A percentile compares a stretch with the other conserved stretches of the same genome.
Conservation (phyloP, 2,113 vertebrate species). For the Pampusana beccarii region DNA sequence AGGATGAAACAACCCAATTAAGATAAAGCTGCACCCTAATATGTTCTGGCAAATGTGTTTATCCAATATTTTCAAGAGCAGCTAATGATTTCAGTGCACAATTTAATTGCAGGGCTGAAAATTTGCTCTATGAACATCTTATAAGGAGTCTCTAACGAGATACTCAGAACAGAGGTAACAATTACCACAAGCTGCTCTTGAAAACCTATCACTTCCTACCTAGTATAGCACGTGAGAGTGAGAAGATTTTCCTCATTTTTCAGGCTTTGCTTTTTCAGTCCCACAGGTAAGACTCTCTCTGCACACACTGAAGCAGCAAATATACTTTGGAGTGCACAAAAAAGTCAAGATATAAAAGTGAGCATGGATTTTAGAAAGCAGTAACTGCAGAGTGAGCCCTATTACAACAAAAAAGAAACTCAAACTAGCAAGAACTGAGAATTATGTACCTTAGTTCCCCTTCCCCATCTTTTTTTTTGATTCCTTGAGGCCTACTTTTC, state of each 20-base stretch:
- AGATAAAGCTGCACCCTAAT: neutral
- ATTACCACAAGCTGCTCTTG: neutral
- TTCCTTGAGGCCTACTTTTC: neutral
- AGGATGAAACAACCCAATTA: neutral
- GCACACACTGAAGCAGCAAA: neutral
- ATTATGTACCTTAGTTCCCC: neutral
- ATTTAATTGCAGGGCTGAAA: neutral
- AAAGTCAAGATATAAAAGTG: neutral
- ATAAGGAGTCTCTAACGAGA: neutral
- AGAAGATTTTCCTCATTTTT: neutral
- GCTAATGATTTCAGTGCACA: neutral
- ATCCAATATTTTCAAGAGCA: neutral
- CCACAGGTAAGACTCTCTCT: neutral
- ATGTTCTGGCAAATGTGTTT: neutral
- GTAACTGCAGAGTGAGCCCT: neutral
- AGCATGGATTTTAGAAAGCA: neutral
- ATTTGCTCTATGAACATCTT: fast-evolving
- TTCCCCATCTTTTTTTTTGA: neutral
- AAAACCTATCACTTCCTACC: neutral
- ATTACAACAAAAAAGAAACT: neutral
- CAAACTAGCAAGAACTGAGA: neutral
- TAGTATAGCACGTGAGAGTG: neutral
- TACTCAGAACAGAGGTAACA: neutral
- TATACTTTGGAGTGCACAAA: neutral
- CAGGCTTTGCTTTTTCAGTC: neutral